phyloP scores from a whole-genome alignment of 2,113 vertebrate species.

The Zeus faber region DNA sequence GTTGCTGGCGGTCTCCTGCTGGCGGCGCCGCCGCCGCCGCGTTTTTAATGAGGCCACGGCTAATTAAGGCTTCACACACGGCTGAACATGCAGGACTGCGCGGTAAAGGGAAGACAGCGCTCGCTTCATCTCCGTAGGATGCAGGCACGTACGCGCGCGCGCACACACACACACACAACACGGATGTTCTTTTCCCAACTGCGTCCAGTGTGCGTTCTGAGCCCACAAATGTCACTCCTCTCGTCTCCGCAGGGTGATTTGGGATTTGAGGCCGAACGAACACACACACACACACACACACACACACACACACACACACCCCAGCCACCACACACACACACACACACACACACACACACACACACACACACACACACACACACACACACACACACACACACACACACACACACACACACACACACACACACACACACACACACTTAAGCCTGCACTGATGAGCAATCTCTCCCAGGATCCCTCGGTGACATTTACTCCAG shows the following conservation, averaged over 20 bases:
- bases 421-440: constrained; percentile 8
- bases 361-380: constrained; percentile 10
- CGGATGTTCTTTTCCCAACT: too few species aligned
- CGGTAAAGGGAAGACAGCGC: too few species aligned
- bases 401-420: constrained; percentile 3
- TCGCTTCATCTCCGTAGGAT: too few species aligned
- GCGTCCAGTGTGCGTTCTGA: too few species aligned
- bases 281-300: constrained; percentile 1
- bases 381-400: constrained; percentile 16
- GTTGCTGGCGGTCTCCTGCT: neutral
- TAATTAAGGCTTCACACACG: constrained; percentile 4
- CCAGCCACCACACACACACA: neutral
- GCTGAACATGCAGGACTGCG: too few species aligned
- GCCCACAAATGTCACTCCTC: too few species aligned
- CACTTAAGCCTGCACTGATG: constrained; percentile 6
- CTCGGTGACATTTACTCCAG: constrained; percentile 29
- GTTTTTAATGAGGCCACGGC: constrained; percentile 18
- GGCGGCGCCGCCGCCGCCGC: neutral
- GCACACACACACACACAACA: too few species aligned
- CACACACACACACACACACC: neutral
- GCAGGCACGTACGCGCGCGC: too few species aligned
- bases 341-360: neutral
- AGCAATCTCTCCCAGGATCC: constrained; percentile 20
- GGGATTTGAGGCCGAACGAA: neutral
- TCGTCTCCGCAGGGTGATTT: too few species aligned